phyloP scores from a whole-genome alignment of 2,113 vertebrate species.

The Pangasianodon gigas region DNA sequence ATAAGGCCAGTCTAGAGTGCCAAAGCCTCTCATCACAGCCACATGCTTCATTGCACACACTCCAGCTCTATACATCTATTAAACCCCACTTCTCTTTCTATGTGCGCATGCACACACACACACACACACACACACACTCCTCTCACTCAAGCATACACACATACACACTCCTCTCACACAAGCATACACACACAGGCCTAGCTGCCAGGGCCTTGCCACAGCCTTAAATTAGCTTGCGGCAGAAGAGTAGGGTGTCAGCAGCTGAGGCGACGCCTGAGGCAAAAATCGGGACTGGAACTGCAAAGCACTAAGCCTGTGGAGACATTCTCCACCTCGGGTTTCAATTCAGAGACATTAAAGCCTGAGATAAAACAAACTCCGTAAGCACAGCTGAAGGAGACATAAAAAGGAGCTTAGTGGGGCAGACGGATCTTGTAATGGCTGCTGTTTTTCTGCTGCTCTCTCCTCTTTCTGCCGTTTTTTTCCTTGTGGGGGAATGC shows the following conservation, averaged over 20 bases:
- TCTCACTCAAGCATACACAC: neutral
- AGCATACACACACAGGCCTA: conserved; percentile 34
- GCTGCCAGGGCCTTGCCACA: conserved; percentile 32
- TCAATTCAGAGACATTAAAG: conserved; percentile 30
- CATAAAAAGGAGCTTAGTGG: conserved; percentile 25
- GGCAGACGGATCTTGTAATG: conserved; percentile 26
- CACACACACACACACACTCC: neutral
- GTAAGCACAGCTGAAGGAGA: conserved; percentile 37
- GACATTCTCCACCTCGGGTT: conserved; percentile 25
- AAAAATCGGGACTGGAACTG: conserved; percentile 26
- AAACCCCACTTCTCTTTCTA: neutral
- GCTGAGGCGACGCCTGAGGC: conserved; percentile 46
- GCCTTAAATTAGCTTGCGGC: conserved; percentile 52
- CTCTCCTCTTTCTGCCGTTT: neutral
- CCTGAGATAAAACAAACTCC: conserved; percentile 24
- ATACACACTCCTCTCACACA: neutral
- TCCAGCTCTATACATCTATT: conserved; percentile 3
- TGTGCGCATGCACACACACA: neutral
- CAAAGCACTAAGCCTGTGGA: conserved; percentile 25
- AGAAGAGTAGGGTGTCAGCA: conserved; percentile 45
- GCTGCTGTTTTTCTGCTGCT: conserved; percentile 20
- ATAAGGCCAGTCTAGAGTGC: neutral
- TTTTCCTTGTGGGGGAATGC: conserved; percentile 7
- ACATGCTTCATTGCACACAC: conserved; percentile 11
- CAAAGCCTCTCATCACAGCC: neutral